These are phyloP conservation scores for Drosophila limbata DNA, from an alignment of 2,888 invertebrate species.

Conservation along the genomic window DNA sequence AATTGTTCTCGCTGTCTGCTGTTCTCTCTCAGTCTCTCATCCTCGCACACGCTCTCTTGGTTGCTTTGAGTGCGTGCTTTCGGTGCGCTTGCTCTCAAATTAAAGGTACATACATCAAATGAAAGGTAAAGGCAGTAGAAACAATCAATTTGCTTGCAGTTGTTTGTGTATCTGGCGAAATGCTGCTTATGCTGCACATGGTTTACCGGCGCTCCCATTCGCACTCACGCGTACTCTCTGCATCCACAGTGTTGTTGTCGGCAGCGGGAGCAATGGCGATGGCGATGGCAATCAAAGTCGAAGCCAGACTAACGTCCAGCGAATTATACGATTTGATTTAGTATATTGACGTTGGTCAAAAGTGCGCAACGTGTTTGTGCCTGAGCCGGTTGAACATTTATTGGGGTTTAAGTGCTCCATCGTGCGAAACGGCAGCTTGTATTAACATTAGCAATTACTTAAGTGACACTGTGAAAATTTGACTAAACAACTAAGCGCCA, in stretches of 20 bases:
- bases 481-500: conserved; percentile 11
- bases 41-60: conserved; percentile 14
- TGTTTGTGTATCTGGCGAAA: conserved; percentile 62
- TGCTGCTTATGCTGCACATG: conserved; percentile 69
- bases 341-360: conserved; percentile 70
- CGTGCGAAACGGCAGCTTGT: conserved; percentile 74
- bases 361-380: conserved; percentile 65
- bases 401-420: conserved; percentile 25
- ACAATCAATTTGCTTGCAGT: conserved; percentile 51
- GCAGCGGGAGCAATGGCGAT: conserved; percentile 1
- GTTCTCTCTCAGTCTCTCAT: conserved; percentile 8
- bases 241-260: background rate
- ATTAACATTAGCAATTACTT: conserved; percentile 28
- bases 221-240: conserved; percentile 35
- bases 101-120: conserved; percentile 38
- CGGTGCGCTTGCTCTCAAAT: conserved; percentile 23
- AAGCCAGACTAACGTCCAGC: conserved; percentile 60
- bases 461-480: conserved; percentile 25
- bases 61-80: conserved; percentile 18
- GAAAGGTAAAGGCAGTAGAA: conserved; percentile 36
- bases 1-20: conserved; percentile 13
- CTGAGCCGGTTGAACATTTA: conserved; percentile 30
- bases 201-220: conserved; percentile 16
- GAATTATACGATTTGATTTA: conserved; percentile 55
- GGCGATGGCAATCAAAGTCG: conserved; percentile 45